Base-by-base conservation (phyloP, 1,140 invertebrate species). In the Ruditapes philippinarum region DNA sequence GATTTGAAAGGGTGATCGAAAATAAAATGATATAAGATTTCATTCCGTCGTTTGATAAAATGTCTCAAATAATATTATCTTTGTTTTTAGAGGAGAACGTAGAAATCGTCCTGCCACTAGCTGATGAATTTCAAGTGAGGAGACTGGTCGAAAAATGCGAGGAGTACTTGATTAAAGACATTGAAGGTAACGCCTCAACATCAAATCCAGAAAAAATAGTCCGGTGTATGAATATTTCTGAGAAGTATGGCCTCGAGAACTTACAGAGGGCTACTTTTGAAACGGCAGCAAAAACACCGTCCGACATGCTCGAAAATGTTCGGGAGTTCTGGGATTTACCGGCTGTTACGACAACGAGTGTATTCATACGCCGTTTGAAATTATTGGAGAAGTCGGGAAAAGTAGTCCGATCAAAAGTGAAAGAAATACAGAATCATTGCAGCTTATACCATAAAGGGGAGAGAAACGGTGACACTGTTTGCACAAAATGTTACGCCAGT, bases 311-410 rank as follows among this genome's bases (percentile, higher is more conserved):
- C 0, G 86, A 88, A 40, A 88, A 88, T 45, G 78, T 88, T 31
- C 86, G 62, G 19, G 86, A 79, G 17, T 88, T 88, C 78, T 88
- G 86, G 86, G 62, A 88, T 2, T 42, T 88, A 28, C 86, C 86
- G 7, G 5, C 60, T 19, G 86, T 88, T 9, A 88, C 86, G 3
- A 88, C 86, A 40, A 88, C 86, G 40, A 88, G 78, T 73, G 76
- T 88, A 38, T 88, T 88, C 49, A 88, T 88, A 28, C 76, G 86
- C 40, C 51, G 86, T 40, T 36, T 88, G 62, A 88, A 88, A 57
- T 54, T 88, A n/a, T 36, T 88, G 42, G 86, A 88, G 51, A 12
- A 54, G 0, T 45, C 22, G 28, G 73, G 60, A 12, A 80, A 81
- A 49, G 49, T 14, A 22, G 49, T 88, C 22, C n/a, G 57, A 0